Evolutionary conservation across 2,888 invertebrate genomes (phyloP).

Genomic region (Colostygia pectinataria): DNA sequence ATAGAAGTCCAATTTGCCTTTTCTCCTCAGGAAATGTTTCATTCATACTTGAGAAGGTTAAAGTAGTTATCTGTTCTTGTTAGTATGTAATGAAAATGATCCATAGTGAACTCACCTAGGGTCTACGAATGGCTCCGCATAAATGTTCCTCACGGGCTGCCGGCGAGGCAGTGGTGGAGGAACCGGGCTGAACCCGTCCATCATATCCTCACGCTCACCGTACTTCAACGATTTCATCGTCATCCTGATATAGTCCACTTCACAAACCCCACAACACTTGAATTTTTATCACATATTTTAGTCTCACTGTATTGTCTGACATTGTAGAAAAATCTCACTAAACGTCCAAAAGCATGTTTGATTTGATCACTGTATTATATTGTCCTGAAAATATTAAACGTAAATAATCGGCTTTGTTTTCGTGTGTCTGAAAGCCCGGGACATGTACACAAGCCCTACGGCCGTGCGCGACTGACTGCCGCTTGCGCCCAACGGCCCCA

Average conservation of each 20-base stretch:
- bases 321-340: slow-evolving; percentile 46
- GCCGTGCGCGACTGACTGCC: slow-evolving; percentile 38
- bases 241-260: slow-evolving; percentile 78
- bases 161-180: slow-evolving; percentile 85
- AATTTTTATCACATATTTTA: slow-evolving; percentile 65
- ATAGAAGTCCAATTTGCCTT: too few species aligned
- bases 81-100: slow-evolving; percentile 10
- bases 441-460: slow-evolving; percentile 21
- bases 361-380: slow-evolving; percentile 31
- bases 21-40: too few species aligned
- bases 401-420: slow-evolving; percentile 15
- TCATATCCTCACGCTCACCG: slow-evolving; percentile 80
- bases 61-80: not conserved
- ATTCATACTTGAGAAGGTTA: too few species aligned
- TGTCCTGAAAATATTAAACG: slow-evolving; percentile 17
- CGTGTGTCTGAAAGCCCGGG: slow-evolving; percentile 9
- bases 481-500: slow-evolving; percentile 29
- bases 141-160: slow-evolving; percentile 85
- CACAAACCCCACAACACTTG: slow-evolving; percentile 70
- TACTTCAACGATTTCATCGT: slow-evolving; percentile 85
- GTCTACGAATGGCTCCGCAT: slow-evolving; percentile 86
- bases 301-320: slow-evolving; percentile 52
- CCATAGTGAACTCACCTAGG: slow-evolving; percentile 70
- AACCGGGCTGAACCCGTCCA: slow-evolving; percentile 82
- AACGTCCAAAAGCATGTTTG: slow-evolving; percentile 40